Evolutionary conservation across 92 coral and sea anemone species (phyloP), one percentile per base, ranked within the genome.

Genomic region (Zoanthus sansibaricus): DNA sequence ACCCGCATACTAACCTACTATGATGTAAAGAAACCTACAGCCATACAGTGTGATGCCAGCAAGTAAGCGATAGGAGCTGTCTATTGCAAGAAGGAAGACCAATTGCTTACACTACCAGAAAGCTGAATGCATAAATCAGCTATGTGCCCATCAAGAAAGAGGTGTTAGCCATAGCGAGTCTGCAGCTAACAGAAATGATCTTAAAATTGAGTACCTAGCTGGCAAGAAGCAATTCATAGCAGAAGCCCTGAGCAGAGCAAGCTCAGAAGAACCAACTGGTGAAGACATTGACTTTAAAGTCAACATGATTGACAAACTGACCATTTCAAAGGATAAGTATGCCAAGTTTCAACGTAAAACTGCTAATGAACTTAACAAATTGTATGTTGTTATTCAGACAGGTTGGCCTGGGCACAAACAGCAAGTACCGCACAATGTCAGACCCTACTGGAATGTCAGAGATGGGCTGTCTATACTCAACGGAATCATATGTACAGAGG

Each of bases 11-110:
- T 84, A 42, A 87, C 92, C 1, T 91, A 83, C 55, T 91, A 88
- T 72, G 87, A 91, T 58, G 89, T 84, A 72, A 91, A 48, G 20
- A 82, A 92, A 58, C 71, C 78, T 14, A 71, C 56, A 11, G 77
- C 90, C 0, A 80, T 86, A 64, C 92, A 89, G 51, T 86, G 88
- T 70, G 95, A 86, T 45, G 92, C 92, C 14, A 89, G 95, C 64
- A 79, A 79, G 77, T 33, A 47, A 30, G 92, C 84, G 55, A 75
- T 91, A 6, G 92, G 92, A 51, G 94, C 90, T 46, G 94, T 89
- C 44, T 92, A 31, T 37, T 74, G 67, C 88, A 84, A 72, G 88
- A 84, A 51, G 82, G 82, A 0, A 71, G 17, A 74, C 82, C 88
- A 46, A 44, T 84, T 32, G 88, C 82, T 1, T 84, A 84, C 49